Percentiles rank a stretch among this genome's conserved stretches.
phyloP scores from a whole-genome alignment of 2,113 vertebrate species.

The Nematolebias whitei region DNA sequence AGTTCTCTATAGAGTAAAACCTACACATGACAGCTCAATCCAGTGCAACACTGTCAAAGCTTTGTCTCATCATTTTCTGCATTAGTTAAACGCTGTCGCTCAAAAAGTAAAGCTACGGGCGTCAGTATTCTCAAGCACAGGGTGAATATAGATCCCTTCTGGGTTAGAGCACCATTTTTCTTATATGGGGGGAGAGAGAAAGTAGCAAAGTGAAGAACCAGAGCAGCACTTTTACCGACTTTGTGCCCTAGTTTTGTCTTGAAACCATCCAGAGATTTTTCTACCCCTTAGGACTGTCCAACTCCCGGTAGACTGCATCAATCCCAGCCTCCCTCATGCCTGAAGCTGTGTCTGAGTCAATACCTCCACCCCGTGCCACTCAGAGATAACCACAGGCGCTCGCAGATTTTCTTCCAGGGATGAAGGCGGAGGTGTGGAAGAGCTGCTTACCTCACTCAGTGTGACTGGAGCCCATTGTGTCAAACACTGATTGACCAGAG shows the following conservation, averaged over 20 bases:
- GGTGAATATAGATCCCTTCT: slow-evolving; percentile 48
- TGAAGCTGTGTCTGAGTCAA: slow-evolving; percentile 57
- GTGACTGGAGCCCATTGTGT: slow-evolving; percentile 3
- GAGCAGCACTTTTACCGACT: slow-evolving; percentile 41
- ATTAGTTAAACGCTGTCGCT: slow-evolving; percentile 44
- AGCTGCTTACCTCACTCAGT: background rate
- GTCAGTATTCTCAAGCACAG: slow-evolving; percentile 41
- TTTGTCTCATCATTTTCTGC: slow-evolving; percentile 20
- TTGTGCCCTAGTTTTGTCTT: slow-evolving; percentile 68
- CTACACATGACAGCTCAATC: slow-evolving; percentile 50
- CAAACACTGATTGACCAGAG: background rate
- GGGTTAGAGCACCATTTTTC: slow-evolving; percentile 40
- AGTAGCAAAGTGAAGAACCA: slow-evolving; percentile 35
- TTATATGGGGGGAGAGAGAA: slow-evolving; percentile 23
- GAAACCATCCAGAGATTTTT: slow-evolving; percentile 49
- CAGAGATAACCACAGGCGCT: slow-evolving; percentile 48
- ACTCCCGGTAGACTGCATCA: slow-evolving; percentile 66
- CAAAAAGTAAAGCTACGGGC: slow-evolving; percentile 48
- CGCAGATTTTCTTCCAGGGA: slow-evolving; percentile 34
- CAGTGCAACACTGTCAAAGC: slow-evolving; percentile 23
- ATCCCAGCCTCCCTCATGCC: slow-evolving; percentile 57
- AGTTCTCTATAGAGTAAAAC: slow-evolving; percentile 23
- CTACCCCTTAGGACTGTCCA: slow-evolving; percentile 59
- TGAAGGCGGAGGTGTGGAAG: slow-evolving; percentile 21
- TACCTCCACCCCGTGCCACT: slow-evolving; percentile 59